phyloP scores from a whole-genome alignment of 2,797 vertebrate species.

The Scolopax rusticola region DNA sequence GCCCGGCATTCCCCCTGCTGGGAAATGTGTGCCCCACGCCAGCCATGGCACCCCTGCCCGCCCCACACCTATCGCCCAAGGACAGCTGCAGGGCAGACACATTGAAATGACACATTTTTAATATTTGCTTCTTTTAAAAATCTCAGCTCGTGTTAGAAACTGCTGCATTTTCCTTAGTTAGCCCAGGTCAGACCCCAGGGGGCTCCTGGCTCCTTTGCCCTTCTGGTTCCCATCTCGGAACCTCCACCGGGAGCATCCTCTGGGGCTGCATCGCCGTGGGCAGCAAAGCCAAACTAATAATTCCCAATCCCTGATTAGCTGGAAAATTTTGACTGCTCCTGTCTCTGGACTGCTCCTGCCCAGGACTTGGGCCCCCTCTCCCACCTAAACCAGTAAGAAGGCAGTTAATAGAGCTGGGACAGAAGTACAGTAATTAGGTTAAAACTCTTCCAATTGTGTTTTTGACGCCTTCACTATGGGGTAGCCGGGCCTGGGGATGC shows the following conservation, averaged over 20 bases:
- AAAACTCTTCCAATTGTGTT: neutral
- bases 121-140: neutral
- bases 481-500: neutral
- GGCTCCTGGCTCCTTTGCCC: neutral
- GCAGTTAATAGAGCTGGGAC: neutral
- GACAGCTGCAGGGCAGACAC: neutral
- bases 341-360: neutral
- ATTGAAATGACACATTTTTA: too few species aligned
- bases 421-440: neutral
- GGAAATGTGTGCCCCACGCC: fast-evolving
- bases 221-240: neutral
- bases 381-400: neutral
- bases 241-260: fast-evolving
- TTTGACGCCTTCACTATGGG: neutral
- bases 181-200: neutral
- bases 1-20: fast-evolving
- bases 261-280: neutral
- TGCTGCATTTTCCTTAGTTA: neutral
- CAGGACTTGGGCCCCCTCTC: neutral
- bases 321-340: neutral
- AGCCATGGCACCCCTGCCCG: neutral
- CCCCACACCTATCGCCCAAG: neutral
- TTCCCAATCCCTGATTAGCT: neutral
- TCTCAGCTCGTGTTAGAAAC: neutral
- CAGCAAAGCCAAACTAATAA: neutral